Conservation (phyloP, 2,113 vertebrate genomes). For the Rhea pennata region DNA sequence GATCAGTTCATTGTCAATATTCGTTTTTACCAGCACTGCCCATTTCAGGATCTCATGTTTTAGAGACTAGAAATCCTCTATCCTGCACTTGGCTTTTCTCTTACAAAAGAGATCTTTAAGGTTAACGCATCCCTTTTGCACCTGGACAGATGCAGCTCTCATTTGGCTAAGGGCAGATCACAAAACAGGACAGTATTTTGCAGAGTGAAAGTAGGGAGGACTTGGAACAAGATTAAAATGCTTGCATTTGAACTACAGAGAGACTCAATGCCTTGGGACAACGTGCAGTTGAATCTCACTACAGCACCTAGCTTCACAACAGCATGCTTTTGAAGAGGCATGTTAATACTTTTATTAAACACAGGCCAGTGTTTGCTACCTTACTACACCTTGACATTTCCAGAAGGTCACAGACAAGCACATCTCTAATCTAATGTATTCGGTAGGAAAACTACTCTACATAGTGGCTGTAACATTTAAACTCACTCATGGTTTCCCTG, state of each 20-base stretch:
- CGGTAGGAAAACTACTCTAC: background rate
- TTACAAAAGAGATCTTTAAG: rapidly evolving
- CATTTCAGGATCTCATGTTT: background rate
- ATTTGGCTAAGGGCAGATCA: background rate
- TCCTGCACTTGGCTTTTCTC: background rate
- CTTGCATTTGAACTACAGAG: background rate
- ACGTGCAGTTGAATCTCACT: background rate
- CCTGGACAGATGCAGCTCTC: rapidly evolving
- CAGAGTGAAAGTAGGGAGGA: background rate
- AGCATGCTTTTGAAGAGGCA: background rate
- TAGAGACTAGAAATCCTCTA: background rate
- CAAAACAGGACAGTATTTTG: background rate
- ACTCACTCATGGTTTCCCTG: background rate
- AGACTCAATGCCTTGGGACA: background rate
- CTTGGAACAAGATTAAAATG: background rate
- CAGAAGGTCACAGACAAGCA: background rate
- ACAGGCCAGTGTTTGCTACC: background rate
- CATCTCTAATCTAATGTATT: background rate
- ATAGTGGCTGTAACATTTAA: background rate
- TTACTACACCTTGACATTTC: background rate
- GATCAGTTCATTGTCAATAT: background rate
- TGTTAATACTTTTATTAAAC: background rate
- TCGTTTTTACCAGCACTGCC: background rate
- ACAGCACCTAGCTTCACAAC: rapidly evolving
- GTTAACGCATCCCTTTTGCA: background rate